Base-by-base conservation (phyloP, 2,888 invertebrate species). In the Hemaris fuciformis region DNA sequence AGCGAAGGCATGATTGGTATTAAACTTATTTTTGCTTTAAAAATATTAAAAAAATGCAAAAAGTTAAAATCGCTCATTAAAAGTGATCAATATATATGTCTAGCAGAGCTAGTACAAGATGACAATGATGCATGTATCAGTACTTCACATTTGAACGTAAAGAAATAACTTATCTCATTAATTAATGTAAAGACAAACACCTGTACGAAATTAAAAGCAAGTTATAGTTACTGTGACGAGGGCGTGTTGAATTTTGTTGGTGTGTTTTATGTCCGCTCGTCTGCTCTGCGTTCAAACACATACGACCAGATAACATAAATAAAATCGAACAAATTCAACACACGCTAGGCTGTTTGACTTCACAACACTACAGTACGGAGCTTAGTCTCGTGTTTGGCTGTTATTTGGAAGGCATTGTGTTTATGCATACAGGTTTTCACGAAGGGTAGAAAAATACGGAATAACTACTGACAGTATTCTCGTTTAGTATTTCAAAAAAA, bases 301-400 rank as follows among this genome's bases (percentile, higher is more conserved):
- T 43, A 18, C 2, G 43, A 8, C 15, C 18, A 27, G 18, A 31
- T 31, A 53, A 53, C 53, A 53, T 53, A 31, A 31, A 31, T 53
- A 53, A 53, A 53, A 20, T 53, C 27, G 10, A 53, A 53, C 53
- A 31, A 31, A 31, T 31, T 31, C 53, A 53, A 53, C 53, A 31
- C 53, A 53, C 53, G 31, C 53, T 48, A 48, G 48, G 18, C 53
- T 27, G 53, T 27, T 53, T 53, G 48, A 48, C 53, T 27, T 53
- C 31, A 18, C 10, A 27, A 53, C 15, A 27, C 27, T 53, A 53
- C 48, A 48, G 27, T 48, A n/a, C 15, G 10, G 27, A 1, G 1
- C 31, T 20, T 10, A 10, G 43, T 31, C 31, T 53, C 45, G 13
- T 27, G 18, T 53, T 53, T 27, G 18, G 15, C 18, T n/a, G 38